Evolutionary conservation across 92 coral and sea anemone genomes (phyloP).

Genomic region (Phenganax marumi): DNA sequence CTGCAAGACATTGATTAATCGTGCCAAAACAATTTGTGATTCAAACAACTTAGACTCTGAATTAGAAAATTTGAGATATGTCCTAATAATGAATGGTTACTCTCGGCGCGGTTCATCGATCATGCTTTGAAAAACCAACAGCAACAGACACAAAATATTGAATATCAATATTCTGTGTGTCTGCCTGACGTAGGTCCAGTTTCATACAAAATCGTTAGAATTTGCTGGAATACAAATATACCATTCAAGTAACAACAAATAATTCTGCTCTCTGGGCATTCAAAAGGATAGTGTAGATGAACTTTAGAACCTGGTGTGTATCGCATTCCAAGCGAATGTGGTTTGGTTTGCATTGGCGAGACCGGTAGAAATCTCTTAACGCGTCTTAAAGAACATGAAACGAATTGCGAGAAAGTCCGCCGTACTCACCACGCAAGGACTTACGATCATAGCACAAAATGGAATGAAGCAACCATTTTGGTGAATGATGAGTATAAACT

Average conservation of each 20-base stretch:
- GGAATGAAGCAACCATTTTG: not conserved
- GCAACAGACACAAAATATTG: not conserved
- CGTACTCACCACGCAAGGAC: too few species aligned
- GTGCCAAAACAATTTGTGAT: conserved; percentile 12
- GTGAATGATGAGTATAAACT: not conserved
- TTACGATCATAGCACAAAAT: not conserved
- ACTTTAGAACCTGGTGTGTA: too few species aligned
- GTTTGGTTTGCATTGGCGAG: not conserved
- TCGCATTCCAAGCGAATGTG: not conserved
- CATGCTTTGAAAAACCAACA: not conserved
- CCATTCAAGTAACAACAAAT: too few species aligned
- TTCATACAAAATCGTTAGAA: too few species aligned
- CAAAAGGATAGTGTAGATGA: too few species aligned
- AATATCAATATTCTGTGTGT: not conserved
- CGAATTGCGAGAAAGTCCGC: not conserved
- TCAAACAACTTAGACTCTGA: not conserved
- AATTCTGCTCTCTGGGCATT: too few species aligned
- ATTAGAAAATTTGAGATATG: not conserved
- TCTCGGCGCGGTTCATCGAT: not conserved
- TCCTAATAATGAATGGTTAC: conserved; percentile 5
- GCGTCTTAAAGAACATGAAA: not conserved
- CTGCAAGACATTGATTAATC: too few species aligned
- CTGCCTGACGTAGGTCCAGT: not conserved
- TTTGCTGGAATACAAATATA: too few species aligned
- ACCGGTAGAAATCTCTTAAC: not conserved